phyloP scores from a whole-genome alignment of 2,888 invertebrate genomes.

The Priocnemis perturbator region DNA sequence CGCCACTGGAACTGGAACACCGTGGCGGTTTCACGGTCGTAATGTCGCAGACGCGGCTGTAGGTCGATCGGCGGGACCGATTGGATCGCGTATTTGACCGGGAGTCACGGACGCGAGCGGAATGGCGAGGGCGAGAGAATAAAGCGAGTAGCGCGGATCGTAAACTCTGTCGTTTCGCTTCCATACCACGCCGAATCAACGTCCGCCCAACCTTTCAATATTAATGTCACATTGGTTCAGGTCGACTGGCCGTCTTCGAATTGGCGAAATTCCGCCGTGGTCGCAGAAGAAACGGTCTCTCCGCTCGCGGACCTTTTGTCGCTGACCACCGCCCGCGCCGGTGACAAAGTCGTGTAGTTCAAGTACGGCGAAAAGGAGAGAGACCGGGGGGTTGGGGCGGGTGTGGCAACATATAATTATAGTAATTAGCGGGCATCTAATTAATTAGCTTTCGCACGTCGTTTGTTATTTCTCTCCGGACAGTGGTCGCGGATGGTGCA shows the following conservation, averaged over 20 bases:
- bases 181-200: too few relatives aligned
- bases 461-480: constrained; percentile 65
- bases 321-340: too few relatives aligned
- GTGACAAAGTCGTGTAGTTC: too few relatives aligned
- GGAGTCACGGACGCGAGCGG: not conserved
- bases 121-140: not conserved
- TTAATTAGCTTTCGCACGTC: constrained; percentile 70
- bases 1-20: constrained; percentile 8
- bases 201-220: too few relatives aligned
- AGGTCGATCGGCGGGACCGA: not conserved
- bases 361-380: constrained; percentile 10
- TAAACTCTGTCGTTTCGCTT: too few relatives aligned
- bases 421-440: constrained; percentile 67
- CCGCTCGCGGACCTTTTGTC: too few relatives aligned
- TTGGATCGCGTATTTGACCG: constrained; percentile 2
- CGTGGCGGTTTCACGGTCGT: constrained; percentile 5
- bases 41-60: constrained; percentile 6
- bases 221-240: too few relatives aligned
- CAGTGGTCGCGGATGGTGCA: constrained; percentile 16
- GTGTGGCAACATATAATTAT: constrained; percentile 68
- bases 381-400: constrained; percentile 39
- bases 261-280: too few relatives aligned
- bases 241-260: too few relatives aligned
- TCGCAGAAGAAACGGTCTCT: too few relatives aligned
- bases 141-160: not conserved